Conservation (phyloP, 2,888 invertebrate species). For the Microchrysa polita region DNA sequence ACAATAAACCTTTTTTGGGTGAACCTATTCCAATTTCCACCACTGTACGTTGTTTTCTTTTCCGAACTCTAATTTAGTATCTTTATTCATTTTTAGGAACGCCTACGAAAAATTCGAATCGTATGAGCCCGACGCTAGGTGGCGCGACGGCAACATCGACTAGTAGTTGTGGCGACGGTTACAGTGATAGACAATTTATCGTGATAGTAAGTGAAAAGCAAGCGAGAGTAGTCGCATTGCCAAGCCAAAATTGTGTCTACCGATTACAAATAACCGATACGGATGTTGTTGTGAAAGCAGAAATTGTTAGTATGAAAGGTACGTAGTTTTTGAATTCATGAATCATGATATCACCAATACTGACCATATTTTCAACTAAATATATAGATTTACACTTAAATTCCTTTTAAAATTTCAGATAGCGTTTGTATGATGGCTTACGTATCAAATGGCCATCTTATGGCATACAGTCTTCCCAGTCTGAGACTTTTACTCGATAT, state of each 20-base stretch:
- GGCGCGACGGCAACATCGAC: constrained; percentile 68
- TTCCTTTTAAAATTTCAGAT: constrained; percentile 70
- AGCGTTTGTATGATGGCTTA: constrained; percentile 95
- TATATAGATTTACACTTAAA: no score
- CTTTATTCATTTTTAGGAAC: constrained; percentile 66
- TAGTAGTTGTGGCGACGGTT: constrained; percentile 63
- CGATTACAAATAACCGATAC: constrained; percentile 91
- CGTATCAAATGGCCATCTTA: constrained; percentile 92
- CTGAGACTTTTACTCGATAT: constrained; percentile 91
- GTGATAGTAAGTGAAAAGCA: constrained; percentile 95
- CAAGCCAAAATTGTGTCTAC: constrained; percentile 94
- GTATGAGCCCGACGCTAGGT: constrained; percentile 81
- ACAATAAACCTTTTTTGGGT: no score
- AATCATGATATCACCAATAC: no score
- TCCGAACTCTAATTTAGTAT: no score
- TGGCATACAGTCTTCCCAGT: constrained; percentile 95
- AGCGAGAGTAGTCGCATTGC: constrained; percentile 91
- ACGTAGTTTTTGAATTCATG: constrained; percentile 16
- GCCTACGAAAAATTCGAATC: constrained; percentile 76
- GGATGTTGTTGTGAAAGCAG: constrained; percentile 93
- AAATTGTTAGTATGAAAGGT: constrained; percentile 93
- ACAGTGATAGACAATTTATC: constrained; percentile 89
- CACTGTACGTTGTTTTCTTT: no score
- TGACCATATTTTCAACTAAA: no score
- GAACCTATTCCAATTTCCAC: no score